These are phyloP conservation scores for Diprion similis DNA, from an alignment of 1,140 invertebrate genomes.

Conservation along the genomic window DNA sequence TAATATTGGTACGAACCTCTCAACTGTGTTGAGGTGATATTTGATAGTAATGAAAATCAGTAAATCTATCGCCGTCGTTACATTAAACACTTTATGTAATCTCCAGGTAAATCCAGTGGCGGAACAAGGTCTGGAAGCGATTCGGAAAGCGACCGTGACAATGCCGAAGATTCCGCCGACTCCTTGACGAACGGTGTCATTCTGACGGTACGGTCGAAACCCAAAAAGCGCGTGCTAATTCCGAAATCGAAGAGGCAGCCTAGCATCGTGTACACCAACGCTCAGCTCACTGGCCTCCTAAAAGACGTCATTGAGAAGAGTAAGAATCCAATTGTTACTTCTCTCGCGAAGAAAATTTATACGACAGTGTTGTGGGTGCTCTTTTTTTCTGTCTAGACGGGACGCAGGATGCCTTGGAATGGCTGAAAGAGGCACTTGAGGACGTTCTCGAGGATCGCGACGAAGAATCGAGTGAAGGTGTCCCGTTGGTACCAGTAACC, in stretches of 20 bases:
- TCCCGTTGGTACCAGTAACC: conserved; percentile 72
- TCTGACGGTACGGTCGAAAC: not conserved
- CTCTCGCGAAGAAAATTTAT: conserved; percentile 23
- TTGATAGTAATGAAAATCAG: no score
- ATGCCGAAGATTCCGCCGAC: conserved; percentile 19
- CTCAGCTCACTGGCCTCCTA: conserved; percentile 53
- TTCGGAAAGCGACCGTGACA: conserved; percentile 36
- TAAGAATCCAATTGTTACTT: conserved; percentile 31
- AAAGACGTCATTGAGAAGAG: conserved; percentile 53
- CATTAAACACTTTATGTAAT: no score
- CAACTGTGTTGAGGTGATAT: no score
- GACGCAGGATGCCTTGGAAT: conserved; percentile 64
- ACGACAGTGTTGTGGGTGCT: not conserved
- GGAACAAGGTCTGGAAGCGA: conserved; percentile 49
- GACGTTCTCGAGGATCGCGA: conserved; percentile 69
- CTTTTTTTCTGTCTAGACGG: conserved; percentile 36
- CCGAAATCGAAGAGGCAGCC: not conserved
- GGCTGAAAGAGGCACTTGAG: conserved; percentile 68
- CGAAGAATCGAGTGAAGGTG: conserved; percentile 64
- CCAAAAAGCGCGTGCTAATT: not conserved
- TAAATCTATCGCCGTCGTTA: no score
- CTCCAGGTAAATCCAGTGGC: conserved; percentile 51
- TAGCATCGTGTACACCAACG: conserved; percentile 51
- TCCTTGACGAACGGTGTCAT: conserved; percentile 4
- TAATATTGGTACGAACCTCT: no score